Evolutionary conservation across 2,888 invertebrate genomes (phyloP).

Genomic region (Drosophila sordidula): DNA sequence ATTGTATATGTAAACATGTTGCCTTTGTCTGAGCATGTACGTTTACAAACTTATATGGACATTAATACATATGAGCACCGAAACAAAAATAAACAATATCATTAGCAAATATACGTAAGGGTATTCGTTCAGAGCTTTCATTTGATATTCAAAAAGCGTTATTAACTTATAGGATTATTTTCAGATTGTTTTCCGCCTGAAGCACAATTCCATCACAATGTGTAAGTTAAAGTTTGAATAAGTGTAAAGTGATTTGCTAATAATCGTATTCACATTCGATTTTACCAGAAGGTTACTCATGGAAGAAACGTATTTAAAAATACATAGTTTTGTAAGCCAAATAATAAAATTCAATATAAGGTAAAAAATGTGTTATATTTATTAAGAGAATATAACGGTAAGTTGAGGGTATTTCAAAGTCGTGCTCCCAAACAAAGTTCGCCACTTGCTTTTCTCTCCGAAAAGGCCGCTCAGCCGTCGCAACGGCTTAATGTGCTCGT

Average conservation of each 20-base stretch:
- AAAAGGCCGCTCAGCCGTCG: not conserved
- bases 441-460: slow-evolving; percentile 5
- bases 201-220: not conserved
- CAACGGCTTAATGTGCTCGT: slow-evolving; percentile 19
- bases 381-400: not conserved
- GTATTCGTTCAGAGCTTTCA: not conserved
- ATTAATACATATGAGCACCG: slow-evolving; percentile 15
- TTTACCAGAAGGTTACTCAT: too few relatives aligned
- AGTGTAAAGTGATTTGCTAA: not conserved
- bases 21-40: slow-evolving; percentile 2
- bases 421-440: not conserved
- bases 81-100: slow-evolving; percentile 26
- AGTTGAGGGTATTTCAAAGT: slow-evolving; percentile 32
- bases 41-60: slow-evolving; percentile 1
- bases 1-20: not conserved
- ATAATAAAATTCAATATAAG: not conserved
- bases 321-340: not conserved
- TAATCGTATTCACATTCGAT: too few relatives aligned
- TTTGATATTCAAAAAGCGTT: not conserved
- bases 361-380: not conserved
- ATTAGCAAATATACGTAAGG: not conserved
- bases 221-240: not conserved
- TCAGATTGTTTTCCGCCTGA: not conserved
- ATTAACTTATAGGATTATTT: not conserved
- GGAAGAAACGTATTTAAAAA: too few relatives aligned